phyloP scores from a whole-genome alignment of 2,113 vertebrate species.

The Rhizomys pruinosus region DNA sequence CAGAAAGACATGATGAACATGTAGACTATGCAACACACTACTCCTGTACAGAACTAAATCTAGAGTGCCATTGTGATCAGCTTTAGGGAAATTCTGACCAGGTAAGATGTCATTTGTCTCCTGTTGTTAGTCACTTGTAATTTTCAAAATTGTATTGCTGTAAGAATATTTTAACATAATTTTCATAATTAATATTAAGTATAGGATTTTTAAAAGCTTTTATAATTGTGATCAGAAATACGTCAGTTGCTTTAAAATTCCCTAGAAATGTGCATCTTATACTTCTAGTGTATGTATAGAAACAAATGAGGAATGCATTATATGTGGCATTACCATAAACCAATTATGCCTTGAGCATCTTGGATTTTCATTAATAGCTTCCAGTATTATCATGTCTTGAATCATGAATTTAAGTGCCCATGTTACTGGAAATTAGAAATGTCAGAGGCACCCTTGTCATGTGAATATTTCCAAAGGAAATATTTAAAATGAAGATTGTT shows the following conservation, averaged over 20 bases:
- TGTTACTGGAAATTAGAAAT: conserved; percentile 26
- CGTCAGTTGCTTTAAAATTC: conserved; percentile 6
- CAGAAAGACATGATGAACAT: background rate
- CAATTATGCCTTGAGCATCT: background rate
- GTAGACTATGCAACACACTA: background rate
- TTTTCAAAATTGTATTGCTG: conserved; percentile 58
- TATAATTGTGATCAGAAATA: conserved; percentile 33
- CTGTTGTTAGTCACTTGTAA: background rate
- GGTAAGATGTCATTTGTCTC: background rate
- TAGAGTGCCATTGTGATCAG: background rate
- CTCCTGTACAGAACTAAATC: background rate
- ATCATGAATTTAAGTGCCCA: conserved; percentile 31
- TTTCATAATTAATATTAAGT: conserved; percentile 50
- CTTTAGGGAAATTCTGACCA: conserved; percentile 25
- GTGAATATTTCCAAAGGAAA: conserved; percentile 23
- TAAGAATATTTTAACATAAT: conserved; percentile 57
- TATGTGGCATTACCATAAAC: background rate
- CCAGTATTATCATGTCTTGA: conserved; percentile 22
- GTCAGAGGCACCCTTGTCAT: background rate
- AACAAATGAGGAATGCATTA: background rate
- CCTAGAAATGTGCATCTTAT: background rate
- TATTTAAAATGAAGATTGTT: conserved; percentile 40
- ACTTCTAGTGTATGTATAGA: background rate
- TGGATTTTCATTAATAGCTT: conserved; percentile 5
- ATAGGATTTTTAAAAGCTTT: conserved; percentile 45